Evolutionary conservation across 92 coral and sea anemone genomes (phyloP), one percentile per base, ranked within the genome.

Genomic region (Paragorgia papillata): DNA sequence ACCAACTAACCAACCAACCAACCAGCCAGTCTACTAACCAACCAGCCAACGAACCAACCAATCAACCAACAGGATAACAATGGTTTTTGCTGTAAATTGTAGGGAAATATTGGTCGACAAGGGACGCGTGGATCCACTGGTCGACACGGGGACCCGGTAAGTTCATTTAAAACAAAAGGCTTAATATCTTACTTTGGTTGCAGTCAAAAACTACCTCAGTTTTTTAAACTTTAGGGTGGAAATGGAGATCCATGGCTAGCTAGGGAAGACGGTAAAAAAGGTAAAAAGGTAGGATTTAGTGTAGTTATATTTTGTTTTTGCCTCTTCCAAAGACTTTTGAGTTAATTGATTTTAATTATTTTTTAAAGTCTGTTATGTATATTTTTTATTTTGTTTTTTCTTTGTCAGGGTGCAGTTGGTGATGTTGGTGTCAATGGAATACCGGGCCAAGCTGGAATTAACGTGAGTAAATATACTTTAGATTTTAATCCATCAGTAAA

Each of bases 381-480:
- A n/a, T n/a, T n/a, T n/a, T n/a, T n/a, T n/a, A n/a, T n/a, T n/a
- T n/a, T n/a, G n/a, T n/a, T n/a, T n/a, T n/a, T n/a, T n/a, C n/a
- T n/a, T n/a, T n/a, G n/a, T 2, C 62, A 89, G 94, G 97, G 97
- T 37, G 82, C 86, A 44, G 51, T 63, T 18, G 97, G 97, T 9
- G 39, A 26, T 20, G 73, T 79, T 79, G 97, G 97, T 4, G 65
- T 54, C 28, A 83, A 86, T 1, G 97, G 97, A 40, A n/a, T 10
- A 6, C 73, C 75, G 18, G 97, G 92, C 1, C 86, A 88, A 41
- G 57, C 90, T 80, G 97, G 97, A 35, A 73, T 73, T 55, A 75
- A 87, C 53, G 97, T 90, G 62, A 85, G 97, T 88, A n/a, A n/a
- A n/a, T n/a, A n/a, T n/a, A n/a, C n/a, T n/a, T n/a, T n/a, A n/a